A percentile compares a stretch with the other conserved stretches of the same genome.
Conservation (phyloP, 2,888 invertebrate genomes). For the Gastrophysa polygoni region DNA sequence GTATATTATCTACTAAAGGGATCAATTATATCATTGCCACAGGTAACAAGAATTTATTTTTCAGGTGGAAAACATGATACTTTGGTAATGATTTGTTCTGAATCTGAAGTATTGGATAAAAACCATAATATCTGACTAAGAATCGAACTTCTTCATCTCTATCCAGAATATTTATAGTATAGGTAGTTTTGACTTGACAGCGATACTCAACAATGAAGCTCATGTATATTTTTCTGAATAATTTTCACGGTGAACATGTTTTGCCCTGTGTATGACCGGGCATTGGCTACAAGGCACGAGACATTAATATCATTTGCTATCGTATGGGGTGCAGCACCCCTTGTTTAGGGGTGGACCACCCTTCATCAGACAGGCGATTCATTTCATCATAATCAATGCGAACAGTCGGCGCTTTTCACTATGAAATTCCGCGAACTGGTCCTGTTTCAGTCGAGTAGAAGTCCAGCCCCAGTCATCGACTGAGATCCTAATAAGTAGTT, state of each 20-base stretch:
- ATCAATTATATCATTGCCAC: too few relatives aligned
- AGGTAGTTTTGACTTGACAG: too few relatives aligned
- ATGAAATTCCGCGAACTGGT: neutral
- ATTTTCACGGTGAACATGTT: neutral
- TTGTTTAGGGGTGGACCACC: slow-evolving; percentile 18
- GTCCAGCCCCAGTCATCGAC: too few relatives aligned
- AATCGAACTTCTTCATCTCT: too few relatives aligned
- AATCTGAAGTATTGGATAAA: too few relatives aligned
- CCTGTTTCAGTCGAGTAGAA: neutral
- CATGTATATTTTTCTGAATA: neutral
- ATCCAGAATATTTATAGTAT: too few relatives aligned
- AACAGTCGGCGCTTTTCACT: neutral
- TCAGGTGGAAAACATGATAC: too few relatives aligned
- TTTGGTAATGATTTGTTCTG: too few relatives aligned
- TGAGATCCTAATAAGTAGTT: too few relatives aligned
- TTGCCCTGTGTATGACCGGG: neutral
- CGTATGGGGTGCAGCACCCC: slow-evolving; percentile 12
- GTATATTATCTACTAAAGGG: too few relatives aligned
- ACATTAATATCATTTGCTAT: slow-evolving; percentile 15
- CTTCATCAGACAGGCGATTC: slow-evolving; percentile 7
- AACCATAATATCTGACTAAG: too few relatives aligned
- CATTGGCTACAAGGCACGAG: slow-evolving; percentile 6
- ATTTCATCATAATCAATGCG: slow-evolving; percentile 10
- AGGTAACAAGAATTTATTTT: too few relatives aligned
- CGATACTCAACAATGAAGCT: neutral